Base-by-base conservation (phyloP, 2,797 vertebrate species). In the Eulemur albifrons region DNA sequence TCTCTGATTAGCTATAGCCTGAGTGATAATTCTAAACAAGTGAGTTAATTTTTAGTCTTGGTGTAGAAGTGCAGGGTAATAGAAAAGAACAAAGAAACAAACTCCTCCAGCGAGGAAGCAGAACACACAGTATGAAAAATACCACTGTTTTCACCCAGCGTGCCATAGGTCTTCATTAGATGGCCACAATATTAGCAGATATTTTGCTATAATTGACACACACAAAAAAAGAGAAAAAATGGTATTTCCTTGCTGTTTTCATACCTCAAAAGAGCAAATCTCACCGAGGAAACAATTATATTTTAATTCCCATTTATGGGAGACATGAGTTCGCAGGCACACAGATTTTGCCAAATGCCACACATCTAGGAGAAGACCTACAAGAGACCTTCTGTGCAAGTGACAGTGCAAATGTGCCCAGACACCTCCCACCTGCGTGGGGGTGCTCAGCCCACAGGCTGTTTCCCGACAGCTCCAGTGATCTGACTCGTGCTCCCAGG, bases 21-120 rank as follows among this genome's bases (percentile, higher is more conserved):
- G 45, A 94, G 81, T 94, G 93, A 95, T 94, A 61, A 95, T 70
- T 88, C 81, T 82, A 97, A 97, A 97, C 69, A 93, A 87, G 27
- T 61, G 65, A 93, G 95, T 97, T 97, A 96, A 95, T 97, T 96
- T 98, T 97, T 94, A 97, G 92, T 87, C 94, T 77, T 77, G 97
- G 90, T 38, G 63, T 63, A 90, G 77, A 97, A 86, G 77, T 96
- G 45, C 72, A 88, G 45, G 32, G 80, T 63, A 95, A 89, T 67
- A 52, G 94, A 91, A 75, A 52, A 73, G 59, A 96, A 95, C 76
- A 86, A 88, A 75, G 85, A 87, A 91, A 95, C 38, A 30, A 70
- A 92, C 65, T 85, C 79, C 75, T 81, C 91, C 35, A 50, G 81
- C 83, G 59, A 77, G 25, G 52, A 81, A 94, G 76, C 27, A 32